Evolutionary conservation across 2,888 invertebrate species (phyloP).

Genomic region (Aleiodes testaceus): DNA sequence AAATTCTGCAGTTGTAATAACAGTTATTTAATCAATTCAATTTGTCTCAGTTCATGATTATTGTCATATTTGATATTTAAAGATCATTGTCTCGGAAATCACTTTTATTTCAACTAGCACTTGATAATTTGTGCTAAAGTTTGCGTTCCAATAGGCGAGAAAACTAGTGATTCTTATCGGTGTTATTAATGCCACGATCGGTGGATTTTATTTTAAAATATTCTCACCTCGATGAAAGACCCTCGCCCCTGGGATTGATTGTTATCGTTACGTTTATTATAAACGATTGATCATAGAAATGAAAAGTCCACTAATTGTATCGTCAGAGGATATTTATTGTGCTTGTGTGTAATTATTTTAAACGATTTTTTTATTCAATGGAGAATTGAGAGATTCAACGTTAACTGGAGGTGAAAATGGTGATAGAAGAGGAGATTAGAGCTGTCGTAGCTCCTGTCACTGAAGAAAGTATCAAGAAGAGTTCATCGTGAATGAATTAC

Average conservation of each 20-base stretch:
- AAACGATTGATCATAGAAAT: constrained; percentile 23
- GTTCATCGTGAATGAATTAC: constrained; percentile 39
- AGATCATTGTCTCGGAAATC: constrained; percentile 28
- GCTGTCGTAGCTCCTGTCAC: constrained; percentile 18
- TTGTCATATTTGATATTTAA: constrained; percentile 24
- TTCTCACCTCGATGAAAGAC: constrained; percentile 30
- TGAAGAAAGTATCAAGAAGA: neutral
- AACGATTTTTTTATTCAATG: too few species aligned
- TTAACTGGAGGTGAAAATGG: neutral
- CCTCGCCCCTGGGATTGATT: constrained; percentile 10
- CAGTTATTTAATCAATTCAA: constrained; percentile 13
- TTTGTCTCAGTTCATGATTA: constrained; percentile 8
- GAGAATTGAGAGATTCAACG: neutral
- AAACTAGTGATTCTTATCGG: constrained; percentile 25
- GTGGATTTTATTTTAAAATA: constrained; percentile 28
- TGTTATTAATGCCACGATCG: constrained; percentile 40
- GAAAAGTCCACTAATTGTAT: constrained; percentile 1
- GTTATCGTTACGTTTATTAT: neutral
- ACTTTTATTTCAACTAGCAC: constrained; percentile 22
- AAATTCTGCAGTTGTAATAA: neutral
- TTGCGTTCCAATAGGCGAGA: neutral
- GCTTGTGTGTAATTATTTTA: neutral
- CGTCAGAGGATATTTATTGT: constrained; percentile 15
- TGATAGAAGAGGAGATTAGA: constrained; percentile 21
- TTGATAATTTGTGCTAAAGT: constrained; percentile 18